Conservation (phyloP, 2,113 vertebrate species). For the Mobula hypostoma region DNA sequence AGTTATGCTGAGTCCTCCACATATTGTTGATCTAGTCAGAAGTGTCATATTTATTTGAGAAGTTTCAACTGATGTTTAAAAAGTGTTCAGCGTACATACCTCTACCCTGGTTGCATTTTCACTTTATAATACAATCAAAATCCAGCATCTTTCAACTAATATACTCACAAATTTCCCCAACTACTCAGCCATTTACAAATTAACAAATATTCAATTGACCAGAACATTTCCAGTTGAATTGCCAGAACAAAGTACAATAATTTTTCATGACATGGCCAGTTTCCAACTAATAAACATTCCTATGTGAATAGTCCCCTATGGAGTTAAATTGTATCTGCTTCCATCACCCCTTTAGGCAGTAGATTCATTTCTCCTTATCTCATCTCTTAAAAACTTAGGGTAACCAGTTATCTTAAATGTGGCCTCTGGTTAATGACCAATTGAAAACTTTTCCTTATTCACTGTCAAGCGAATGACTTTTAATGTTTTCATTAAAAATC, state of each 20-base stretch:
- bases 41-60: neutral
- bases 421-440: no score
- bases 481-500: no score
- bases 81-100: neutral
- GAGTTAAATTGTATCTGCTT: neutral
- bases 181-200: neutral
- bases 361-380: neutral
- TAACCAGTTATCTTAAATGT: no score
- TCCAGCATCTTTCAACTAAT: neutral
- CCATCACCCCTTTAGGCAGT: neutral
- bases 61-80: no score
- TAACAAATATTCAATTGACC: neutral
- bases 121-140: neutral
- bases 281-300: neutral
- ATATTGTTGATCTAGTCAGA: neutral
- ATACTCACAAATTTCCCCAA: neutral
- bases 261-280: neutral
- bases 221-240: neutral
- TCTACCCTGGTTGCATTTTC: neutral
- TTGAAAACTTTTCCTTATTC: no score
- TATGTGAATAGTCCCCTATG: neutral
- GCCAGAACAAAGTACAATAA: neutral
- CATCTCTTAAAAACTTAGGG: no score
- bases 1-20: neutral
- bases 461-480: no score